These are phyloP conservation scores for Eristalis tenax DNA, from an alignment of 2,888 invertebrate species.

Conservation along the genomic window DNA sequence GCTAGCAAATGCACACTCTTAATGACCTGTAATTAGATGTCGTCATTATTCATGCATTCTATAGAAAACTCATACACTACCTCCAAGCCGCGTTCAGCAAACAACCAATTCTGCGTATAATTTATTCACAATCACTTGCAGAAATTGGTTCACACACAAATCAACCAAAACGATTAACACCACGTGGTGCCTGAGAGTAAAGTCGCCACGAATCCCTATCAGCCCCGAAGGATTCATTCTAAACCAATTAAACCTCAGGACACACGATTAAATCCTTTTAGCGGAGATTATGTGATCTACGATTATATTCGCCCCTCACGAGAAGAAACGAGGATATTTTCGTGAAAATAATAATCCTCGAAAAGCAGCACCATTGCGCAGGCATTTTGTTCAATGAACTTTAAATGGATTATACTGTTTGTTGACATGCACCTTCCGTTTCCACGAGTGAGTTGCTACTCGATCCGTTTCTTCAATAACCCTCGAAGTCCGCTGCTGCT, in stretches of 20 bases:
- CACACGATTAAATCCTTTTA: neutral
- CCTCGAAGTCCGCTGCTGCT: neutral
- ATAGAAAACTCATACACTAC: no score
- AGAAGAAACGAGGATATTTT: neutral
- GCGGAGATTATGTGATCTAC: neutral
- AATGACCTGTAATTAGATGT: no score
- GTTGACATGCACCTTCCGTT: neutral
- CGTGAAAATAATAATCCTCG: neutral
- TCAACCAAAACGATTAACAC: neutral
- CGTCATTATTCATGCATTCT: no score
- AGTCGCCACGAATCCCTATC: neutral
- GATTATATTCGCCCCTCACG: neutral
- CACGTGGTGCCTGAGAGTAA: neutral
- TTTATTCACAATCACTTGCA: no score
- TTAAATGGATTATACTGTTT: conserved; percentile 5
- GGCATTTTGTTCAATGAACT: neutral
- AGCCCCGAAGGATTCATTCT: neutral
- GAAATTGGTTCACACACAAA: neutral
- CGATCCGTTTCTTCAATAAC: no score
- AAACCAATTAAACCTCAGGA: neutral
- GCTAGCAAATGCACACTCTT: no score
- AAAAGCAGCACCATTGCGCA: neutral
- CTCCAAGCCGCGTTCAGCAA: no score
- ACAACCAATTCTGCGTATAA: no score
- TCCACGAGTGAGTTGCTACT: no score